phyloP scores from a whole-genome alignment of 1,140 invertebrate genomes.

The Zaprionus vittiger region DNA sequence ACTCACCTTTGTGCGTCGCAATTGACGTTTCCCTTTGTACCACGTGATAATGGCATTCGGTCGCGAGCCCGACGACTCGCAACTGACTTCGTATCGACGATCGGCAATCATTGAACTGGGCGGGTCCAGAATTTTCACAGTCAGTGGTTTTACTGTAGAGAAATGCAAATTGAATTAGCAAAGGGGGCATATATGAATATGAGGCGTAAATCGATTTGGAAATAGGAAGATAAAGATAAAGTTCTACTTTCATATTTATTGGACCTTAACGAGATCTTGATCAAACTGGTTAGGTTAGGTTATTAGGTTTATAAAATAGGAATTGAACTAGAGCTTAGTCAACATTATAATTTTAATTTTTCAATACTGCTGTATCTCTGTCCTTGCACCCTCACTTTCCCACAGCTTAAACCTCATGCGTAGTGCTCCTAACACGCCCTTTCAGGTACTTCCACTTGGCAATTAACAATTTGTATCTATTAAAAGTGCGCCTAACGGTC shows the following conservation, averaged over 20 bases:
- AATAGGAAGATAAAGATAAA: slow-evolving; percentile 2
- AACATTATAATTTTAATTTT: not conserved
- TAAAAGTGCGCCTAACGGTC: slow-evolving; percentile 26
- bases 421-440: slow-evolving; percentile 26
- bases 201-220: not conserved
- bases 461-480: slow-evolving; percentile 62
- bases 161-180: slow-evolving; percentile 22
- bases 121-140: slow-evolving; percentile 89
- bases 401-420: not conserved
- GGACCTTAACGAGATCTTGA: not conserved
- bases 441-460: not conserved
- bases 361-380: not conserved
- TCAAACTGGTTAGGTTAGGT: too few species aligned
- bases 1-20: slow-evolving; percentile 90
- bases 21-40: slow-evolving; percentile 92
- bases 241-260: not conserved
- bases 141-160: slow-evolving; percentile 91
- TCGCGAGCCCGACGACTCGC: slow-evolving; percentile 92
- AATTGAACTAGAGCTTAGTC: not conserved
- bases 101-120: slow-evolving; percentile 89
- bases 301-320: not conserved
- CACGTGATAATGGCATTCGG: slow-evolving; percentile 94
- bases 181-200: not conserved
- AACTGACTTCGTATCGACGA: slow-evolving; percentile 90
- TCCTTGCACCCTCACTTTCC: not conserved